Base-by-base conservation (phyloP, 2,113 vertebrate species). In the Lepisosteus osseus region DNA sequence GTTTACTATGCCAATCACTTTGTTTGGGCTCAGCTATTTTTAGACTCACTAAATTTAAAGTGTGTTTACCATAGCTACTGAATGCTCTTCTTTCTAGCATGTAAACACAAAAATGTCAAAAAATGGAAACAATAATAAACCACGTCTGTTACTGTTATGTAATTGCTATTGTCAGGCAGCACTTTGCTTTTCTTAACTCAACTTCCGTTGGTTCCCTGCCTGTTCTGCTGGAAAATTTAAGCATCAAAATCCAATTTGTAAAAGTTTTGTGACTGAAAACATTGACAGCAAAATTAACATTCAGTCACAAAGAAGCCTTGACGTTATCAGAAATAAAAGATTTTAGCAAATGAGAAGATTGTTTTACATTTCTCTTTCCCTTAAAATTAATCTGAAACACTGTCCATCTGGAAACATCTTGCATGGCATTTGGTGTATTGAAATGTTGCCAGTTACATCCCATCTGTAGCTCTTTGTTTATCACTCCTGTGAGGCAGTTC, bases 391-490 rank as follows among this genome's bases (percentile, higher is more conserved):
- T 55, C 68, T 61, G 44, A 4, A 29, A 57, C 43, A 7, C 17
- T 42, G 74, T 76, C 67, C 65, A 76, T 76, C 72, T 76, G 69
- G 72, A 57, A 62, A 54, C 61, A 64, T 63, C 72, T 75, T 73
- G 75, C 71, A 56, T 77, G 80, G 75, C 62, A 71, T 76, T 82
- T 77, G 80, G 80, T 71, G 7, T 63, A 68, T 15, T 62, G 56
- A 12, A 45, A 61, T n/a, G 14, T 7, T 57, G 7, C 69, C 69
- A 51, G 77, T 67, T 70, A 67, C 17, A 43, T 63, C 57, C 77
- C 77, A 77, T 82, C 79, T 82, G 80, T 64, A 43, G 64, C 59
- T 62, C 72, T 72, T 82, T 82, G 71, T 73, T 75, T 71, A 73
- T 57, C 40, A 5, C 17, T 54, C n/a, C 76, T 40, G 42, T 4